Conservation (phyloP, 2,888 invertebrate genomes). For the Marasmarcha lunaedactyla region DNA sequence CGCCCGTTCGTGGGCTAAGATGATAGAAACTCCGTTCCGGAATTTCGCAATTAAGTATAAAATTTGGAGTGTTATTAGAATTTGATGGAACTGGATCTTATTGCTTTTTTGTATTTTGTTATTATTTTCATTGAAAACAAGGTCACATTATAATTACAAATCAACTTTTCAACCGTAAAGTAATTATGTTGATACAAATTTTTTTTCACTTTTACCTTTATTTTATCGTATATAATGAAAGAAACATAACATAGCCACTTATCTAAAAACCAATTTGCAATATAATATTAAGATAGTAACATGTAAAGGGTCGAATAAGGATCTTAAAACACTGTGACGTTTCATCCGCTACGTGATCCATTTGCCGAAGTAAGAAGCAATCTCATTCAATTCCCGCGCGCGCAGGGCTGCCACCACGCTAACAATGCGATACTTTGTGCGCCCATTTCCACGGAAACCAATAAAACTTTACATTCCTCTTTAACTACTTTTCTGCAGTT, state of each 20-base stretch:
- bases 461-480: conserved; percentile 64
- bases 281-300: too few species aligned
- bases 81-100: too few species aligned
- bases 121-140: too few species aligned
- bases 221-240: too few species aligned
- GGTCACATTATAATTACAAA: too few species aligned
- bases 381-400: conserved; percentile 69
- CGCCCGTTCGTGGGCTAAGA: conserved; percentile 37
- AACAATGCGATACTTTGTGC: conserved; percentile 58
- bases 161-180: too few species aligned
- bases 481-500: conserved; percentile 60
- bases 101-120: too few species aligned
- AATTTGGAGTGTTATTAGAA: too few species aligned
- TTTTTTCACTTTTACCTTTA: too few species aligned
- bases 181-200: too few species aligned
- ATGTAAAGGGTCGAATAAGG: conserved; percentile 56
- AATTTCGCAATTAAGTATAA: conserved; percentile 57
- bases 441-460: conserved; percentile 50
- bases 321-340: conserved; percentile 72
- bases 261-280: too few species aligned
- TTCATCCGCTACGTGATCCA: conserved; percentile 73
- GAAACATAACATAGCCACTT: too few species aligned
- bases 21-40: conserved; percentile 40
- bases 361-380: conserved; percentile 72
- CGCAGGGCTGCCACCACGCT: conserved; percentile 40